Evolutionary conservation across 35 echinoderm and acorn worm species (phyloP), one percentile per base, ranked within the genome.

Genomic region (Ptychodera flava): DNA sequence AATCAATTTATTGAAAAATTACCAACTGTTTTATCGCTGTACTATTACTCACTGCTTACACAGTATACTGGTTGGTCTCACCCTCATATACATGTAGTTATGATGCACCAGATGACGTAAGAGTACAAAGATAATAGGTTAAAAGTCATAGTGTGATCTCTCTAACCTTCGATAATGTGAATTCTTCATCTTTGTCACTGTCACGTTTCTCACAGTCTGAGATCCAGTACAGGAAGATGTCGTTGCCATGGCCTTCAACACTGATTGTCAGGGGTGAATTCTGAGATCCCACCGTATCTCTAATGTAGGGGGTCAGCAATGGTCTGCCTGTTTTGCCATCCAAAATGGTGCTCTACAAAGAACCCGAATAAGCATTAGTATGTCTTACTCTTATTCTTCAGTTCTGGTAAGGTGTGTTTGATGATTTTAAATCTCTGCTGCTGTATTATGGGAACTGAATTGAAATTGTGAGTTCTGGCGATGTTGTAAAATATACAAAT

Each of bases 301-400:
- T 89, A 33, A 97, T 84, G 0, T 84, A 81, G 0, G 79, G 79
- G 31, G 88, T 76, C n/a, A 97, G 80, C 32, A 97, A 38, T 38
- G 95, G 95, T 80, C 90, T 33, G 16, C 95, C 95, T 79, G 79
- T 93, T 29, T 77, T 86, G 1, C 95, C 95, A 87, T 97, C 95
- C 28, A 97, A 82, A 15, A 97, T 89, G 16, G 89, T n/a, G 91
- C 88, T 92, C 93, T 35, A 36, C 34, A 29, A 32, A 76, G 37
- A 82, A 33, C 45, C 6, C 45, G 22, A 64, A 64, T 64, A 64
- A n/a, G n/a, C n/a, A n/a, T n/a, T n/a, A n/a, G n/a, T n/a, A n/a
- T n/a, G n/a, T n/a, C n/a, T n/a, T n/a, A n/a, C n/a, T n/a, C n/a
- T n/a, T n/a, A n/a, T n/a, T n/a, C n/a, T n/a, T n/a, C n/a, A n/a